Conservation (phyloP, 2,888 invertebrate genomes). For the Temnothorax ravouxi region DNA sequence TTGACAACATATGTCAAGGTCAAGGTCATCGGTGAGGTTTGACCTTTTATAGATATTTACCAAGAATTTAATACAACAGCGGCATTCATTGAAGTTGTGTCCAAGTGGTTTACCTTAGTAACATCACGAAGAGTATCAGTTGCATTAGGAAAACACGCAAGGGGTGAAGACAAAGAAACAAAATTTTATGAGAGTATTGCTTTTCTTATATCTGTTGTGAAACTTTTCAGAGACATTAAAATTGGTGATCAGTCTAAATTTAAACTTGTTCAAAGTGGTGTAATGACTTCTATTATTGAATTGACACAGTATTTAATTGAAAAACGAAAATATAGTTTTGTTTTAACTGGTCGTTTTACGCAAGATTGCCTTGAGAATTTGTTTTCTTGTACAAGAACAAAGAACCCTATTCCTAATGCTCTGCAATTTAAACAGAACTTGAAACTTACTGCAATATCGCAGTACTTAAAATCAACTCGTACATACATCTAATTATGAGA, state of each 20-base stretch:
- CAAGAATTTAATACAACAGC: neutral
- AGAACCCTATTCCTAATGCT: neutral
- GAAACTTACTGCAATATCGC: constrained; percentile 19
- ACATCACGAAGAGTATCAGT: constrained; percentile 17
- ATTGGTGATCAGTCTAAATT: too few species aligned
- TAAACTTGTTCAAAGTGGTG: too few species aligned
- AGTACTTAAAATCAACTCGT: neutral
- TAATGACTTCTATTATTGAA: too few species aligned
- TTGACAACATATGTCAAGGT: too few species aligned
- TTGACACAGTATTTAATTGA: too few species aligned
- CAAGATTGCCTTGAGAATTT: too few species aligned
- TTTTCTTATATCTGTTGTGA: constrained; percentile 14
- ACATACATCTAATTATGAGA: constrained; percentile 34
- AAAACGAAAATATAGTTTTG: too few species aligned
- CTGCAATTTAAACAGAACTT: constrained; percentile 29
- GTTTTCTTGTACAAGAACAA: constrained; percentile 15
- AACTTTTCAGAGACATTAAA: constrained; percentile 17
- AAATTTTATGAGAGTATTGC: constrained; percentile 3
- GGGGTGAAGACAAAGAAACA: neutral
- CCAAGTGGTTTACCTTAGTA: constrained; percentile 40
- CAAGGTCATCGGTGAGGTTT: too few species aligned
- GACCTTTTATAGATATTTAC: too few species aligned
- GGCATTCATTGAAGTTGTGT: neutral
- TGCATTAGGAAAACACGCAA: constrained; percentile 13
- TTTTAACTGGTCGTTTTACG: too few species aligned